These are phyloP conservation scores for Anguilla obscura DNA, from an alignment of 2,797 vertebrate species.

Conservation along the genomic window DNA sequence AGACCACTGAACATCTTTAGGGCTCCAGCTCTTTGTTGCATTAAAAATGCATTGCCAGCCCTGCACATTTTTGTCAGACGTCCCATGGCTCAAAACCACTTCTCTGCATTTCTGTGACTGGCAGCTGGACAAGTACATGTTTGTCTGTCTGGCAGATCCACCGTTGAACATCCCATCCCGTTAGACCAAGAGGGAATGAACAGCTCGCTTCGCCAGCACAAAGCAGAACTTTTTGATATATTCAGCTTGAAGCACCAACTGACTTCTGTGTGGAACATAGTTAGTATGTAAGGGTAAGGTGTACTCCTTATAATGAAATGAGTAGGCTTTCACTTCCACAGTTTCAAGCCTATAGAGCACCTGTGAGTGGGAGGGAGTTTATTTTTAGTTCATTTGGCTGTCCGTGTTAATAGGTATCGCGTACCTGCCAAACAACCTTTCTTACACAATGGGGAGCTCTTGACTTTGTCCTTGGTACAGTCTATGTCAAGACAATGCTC, in stretches of 20 bases:
- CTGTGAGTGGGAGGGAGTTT: background rate
- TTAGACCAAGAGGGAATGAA: slow-evolving; percentile 14
- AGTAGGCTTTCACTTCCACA: background rate
- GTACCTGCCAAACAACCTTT: background rate
- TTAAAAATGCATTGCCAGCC: background rate
- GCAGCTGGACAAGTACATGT: slow-evolving; percentile 27
- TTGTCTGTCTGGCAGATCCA: slow-evolving; percentile 21
- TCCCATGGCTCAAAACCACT: slow-evolving; percentile 1
- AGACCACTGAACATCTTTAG: background rate
- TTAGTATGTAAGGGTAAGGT: background rate
- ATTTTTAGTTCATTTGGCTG: slow-evolving; percentile 2
- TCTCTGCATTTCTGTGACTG: slow-evolving; percentile 20
- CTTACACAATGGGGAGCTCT: background rate
- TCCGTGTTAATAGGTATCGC: background rate
- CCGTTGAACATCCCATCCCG: background rate
- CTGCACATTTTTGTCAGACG: background rate
- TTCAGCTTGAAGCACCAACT: slow-evolving; percentile 28
- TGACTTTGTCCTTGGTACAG: background rate
- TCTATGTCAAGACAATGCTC: background rate
- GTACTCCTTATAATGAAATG: background rate
- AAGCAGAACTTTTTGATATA: slow-evolving; percentile 26
- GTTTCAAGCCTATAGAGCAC: background rate
- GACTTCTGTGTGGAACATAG: slow-evolving; percentile 35
- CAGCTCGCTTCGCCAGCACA: background rate
- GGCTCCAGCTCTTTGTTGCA: background rate